Conservation (phyloP, 64 coral and sea anemone genomes). For the Montipora foliosa region DNA sequence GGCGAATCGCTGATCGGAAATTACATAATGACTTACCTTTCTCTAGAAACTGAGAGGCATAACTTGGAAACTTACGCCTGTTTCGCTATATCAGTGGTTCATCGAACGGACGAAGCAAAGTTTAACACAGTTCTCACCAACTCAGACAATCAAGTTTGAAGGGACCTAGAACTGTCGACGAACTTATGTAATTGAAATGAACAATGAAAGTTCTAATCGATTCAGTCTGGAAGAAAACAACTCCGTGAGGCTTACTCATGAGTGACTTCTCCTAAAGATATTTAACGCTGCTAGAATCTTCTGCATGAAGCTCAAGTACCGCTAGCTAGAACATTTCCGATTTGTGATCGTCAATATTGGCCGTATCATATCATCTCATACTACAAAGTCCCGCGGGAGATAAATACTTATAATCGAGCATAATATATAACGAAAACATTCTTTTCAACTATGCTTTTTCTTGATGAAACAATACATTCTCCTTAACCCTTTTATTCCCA, state of each 20-base stretch:
- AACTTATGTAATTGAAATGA: neutral
- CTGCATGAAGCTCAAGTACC: neutral
- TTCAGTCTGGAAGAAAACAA: neutral
- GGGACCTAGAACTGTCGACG: neutral
- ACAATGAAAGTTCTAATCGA: neutral
- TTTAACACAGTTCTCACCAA: neutral
- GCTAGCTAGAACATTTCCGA: conserved; percentile 12
- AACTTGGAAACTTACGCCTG: neutral
- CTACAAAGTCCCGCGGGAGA: neutral
- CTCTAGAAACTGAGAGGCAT: neutral
- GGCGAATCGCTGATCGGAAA: neutral
- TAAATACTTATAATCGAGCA: neutral
- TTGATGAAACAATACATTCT: conserved; percentile 12
- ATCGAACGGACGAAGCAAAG: neutral
- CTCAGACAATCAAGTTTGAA: neutral
- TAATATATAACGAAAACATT: neutral
- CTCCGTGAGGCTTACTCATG: neutral
- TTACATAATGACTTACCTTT: neutral
- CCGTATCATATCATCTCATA: neutral
- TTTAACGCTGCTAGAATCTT: conserved; percentile 20
- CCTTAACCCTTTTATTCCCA: neutral
- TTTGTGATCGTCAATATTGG: neutral
- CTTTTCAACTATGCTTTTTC: neutral
- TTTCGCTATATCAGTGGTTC: neutral
- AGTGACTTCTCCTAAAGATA: conserved; percentile 8